These are phyloP conservation scores for Heterohyrax brucei DNA, from an alignment of 2,797 vertebrate genomes.

Conservation along the genomic window DNA sequence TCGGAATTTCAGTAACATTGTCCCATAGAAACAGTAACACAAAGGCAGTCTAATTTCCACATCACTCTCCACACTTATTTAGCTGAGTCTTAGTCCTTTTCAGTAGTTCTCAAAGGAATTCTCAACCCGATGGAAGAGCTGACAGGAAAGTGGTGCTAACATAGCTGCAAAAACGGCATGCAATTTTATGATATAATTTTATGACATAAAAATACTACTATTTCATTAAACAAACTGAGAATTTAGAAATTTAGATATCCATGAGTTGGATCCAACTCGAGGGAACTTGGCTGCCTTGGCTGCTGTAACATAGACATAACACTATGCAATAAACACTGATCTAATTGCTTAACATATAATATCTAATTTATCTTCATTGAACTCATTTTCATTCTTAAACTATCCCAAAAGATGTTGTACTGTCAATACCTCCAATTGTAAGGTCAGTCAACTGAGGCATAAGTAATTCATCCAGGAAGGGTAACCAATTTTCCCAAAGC, in stretches of 20 bases:
- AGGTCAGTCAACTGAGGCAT: conserved; percentile 36
- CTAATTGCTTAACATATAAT: not conserved
- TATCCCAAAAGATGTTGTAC: not conserved
- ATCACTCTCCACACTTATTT: not conserved
- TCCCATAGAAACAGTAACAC: conserved; percentile 10
- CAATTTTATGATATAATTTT: conserved; percentile 25
- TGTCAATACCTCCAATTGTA: conserved; percentile 19
- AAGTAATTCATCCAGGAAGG: not conserved
- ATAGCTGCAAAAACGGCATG: not conserved
- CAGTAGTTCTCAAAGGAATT: conserved; percentile 51
- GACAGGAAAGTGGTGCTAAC: not conserved
- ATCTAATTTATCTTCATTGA: conserved; percentile 17
- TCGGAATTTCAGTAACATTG: conserved; percentile 64
- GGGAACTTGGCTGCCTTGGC: not conserved
- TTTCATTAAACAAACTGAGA: conserved; percentile 52
- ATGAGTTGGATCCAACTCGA: no score
- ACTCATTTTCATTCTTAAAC: conserved; percentile 48
- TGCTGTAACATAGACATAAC: not conserved
- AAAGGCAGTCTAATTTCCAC: not conserved
- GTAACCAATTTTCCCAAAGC: conserved; percentile 31
- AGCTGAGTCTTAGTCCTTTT: conserved; percentile 25
- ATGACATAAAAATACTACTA: not conserved
- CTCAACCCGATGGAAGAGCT: conserved; percentile 10
- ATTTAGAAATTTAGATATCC: not conserved
- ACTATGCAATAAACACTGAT: conserved; percentile 2